Base-by-base conservation (phyloP, 2,113 vertebrate species). In the Psettodes erumei region DNA sequence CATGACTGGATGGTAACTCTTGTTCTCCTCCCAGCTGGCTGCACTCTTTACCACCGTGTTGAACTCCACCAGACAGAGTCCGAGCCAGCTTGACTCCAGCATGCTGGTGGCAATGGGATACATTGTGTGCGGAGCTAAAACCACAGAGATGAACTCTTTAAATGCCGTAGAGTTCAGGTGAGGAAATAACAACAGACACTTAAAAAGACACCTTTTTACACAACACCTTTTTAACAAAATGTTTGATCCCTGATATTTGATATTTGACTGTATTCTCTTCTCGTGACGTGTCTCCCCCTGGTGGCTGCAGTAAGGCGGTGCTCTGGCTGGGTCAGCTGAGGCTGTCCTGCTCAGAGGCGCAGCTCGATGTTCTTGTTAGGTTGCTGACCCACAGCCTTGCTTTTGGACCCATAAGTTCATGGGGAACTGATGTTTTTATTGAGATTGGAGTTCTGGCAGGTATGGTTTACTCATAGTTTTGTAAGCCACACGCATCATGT, bases 391-490 rank as follows among this genome's bases (percentile, higher is more conserved):
- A 92, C 53, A 81, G 38, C 8, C 86, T 89, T 18, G 85, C 91
- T 10, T 95, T 95, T 81, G 95, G 95, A 68, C 62, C 58, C 15
- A 88, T 93, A 25, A 94, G 93, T 75, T 89, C 86, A 27, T 96
- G 95, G 95, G 89, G 86, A 27, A 71, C 91, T 13, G 90, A 94
- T 50, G 86, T 94, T 56, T 95, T 96, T 76, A 92, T 93, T 55
- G 95, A 96, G 85, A 94, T 94, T 0, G 95, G 95, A 75, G 77
- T 86, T 33, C 71, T 96, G 42, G 93, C 95, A 87, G 94, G 95
- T 95, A 90, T 1, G 54, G 4, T 21, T 8, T 25, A 21, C 13
- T 55, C 33, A 65, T n/a, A 27, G 6, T 58, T 15, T 38, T 23
- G 2, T 23, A 12, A 35, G 10, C 43, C 21, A 45, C 54, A 45